Percentiles rank a stretch among this genome's conserved stretches.
These are phyloP conservation scores for Diachrysia chrysitis DNA, from an alignment of 2,888 invertebrate species.

Conservation along the genomic window DNA sequence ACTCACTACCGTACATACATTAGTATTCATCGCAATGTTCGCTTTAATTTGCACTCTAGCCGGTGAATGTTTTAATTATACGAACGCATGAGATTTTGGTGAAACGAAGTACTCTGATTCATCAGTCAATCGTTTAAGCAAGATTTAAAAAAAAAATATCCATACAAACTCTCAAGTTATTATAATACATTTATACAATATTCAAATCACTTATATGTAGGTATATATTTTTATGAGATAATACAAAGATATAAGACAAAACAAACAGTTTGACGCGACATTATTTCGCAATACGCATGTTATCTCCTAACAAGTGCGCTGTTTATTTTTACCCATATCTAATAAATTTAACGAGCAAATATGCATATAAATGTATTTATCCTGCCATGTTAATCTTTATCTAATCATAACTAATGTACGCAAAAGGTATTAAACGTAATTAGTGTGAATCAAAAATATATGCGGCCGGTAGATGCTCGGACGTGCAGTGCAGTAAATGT, in stretches of 20 bases:
- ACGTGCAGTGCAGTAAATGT: neutral
- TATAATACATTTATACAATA: no score
- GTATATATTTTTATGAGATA: conserved; percentile 1
- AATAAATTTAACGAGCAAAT: neutral
- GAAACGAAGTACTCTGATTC: neutral
- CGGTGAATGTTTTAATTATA: conserved; percentile 8
- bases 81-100: neutral
- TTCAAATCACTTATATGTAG: neutral
- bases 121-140: neutral
- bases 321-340: neutral
- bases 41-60: conserved; percentile 14
- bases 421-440: neutral
- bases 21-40: conserved; percentile 7
- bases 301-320: neutral
- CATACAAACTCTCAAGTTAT: no score
- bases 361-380: neutral
- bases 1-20: conserved; percentile 2
- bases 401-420: neutral
- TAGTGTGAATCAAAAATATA: neutral
- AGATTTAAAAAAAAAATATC: no score
- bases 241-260: neutral
- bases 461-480: neutral
- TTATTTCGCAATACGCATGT: conserved; percentile 3
- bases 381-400: neutral
- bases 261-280: conserved; percentile 3